These are phyloP conservation scores for Protonemura montana DNA, from an alignment of 2,888 invertebrate species.

Conservation along the genomic window DNA sequence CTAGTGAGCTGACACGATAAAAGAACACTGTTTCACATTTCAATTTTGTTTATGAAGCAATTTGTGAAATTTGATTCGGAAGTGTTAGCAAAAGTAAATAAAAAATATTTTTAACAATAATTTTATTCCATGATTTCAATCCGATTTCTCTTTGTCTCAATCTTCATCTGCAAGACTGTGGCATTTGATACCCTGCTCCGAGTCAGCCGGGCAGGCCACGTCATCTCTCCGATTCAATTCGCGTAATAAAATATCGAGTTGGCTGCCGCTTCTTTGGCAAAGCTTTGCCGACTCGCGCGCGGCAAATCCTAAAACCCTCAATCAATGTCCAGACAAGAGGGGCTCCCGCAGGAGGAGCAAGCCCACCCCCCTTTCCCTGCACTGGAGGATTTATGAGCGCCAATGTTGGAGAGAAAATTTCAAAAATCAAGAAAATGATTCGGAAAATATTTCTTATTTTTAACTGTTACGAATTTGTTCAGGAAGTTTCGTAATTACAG, in stretches of 20 bases:
- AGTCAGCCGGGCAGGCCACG: background rate
- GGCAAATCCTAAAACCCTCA: background rate
- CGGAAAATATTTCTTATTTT: background rate
- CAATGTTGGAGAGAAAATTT: background rate
- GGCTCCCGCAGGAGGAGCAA: background rate
- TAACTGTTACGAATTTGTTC: no score
- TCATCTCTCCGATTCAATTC: slow-evolving; percentile 7
- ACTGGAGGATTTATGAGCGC: background rate
- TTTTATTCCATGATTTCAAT: background rate
- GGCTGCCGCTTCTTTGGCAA: background rate
- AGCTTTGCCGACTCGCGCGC: background rate
- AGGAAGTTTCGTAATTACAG: no score
- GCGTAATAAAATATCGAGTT: background rate
- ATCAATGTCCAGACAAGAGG: background rate
- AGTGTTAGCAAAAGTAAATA: background rate
- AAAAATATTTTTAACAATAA: background rate
- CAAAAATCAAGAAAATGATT: background rate
- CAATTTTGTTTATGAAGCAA: no score
- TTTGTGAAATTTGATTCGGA: background rate
- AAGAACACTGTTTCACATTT: no score
- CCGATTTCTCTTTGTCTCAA: background rate
- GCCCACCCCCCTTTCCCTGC: background rate
- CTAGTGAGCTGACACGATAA: no score
- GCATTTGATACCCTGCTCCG: background rate
- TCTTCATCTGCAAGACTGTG: background rate